phyloP scores from a whole-genome alignment of 2,888 invertebrate species.

The Diarsia brunnea region DNA sequence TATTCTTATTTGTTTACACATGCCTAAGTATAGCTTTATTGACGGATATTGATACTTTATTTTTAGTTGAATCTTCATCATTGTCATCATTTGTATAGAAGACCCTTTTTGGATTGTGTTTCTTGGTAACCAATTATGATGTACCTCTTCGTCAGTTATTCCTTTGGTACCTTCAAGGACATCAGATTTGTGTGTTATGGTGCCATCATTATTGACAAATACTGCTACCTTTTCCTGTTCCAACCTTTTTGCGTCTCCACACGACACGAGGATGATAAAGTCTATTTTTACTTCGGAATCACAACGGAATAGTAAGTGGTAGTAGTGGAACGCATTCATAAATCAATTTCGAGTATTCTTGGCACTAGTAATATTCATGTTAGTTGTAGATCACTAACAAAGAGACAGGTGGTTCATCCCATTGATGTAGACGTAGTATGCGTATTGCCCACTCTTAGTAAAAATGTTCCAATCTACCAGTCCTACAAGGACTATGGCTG shows the following conservation, averaged over 20 bases:
- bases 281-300: slow-evolving; percentile 19
- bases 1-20: slow-evolving; percentile 32
- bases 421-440: not conserved
- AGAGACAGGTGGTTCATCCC: slow-evolving; percentile 12
- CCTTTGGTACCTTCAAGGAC: not conserved
- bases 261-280: not conserved
- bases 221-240: not conserved
- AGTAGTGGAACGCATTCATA: slow-evolving; percentile 25
- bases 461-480: too few species aligned
- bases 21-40: slow-evolving; percentile 1
- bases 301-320: slow-evolving; percentile 37
- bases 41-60: not conserved
- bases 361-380: slow-evolving; percentile 41
- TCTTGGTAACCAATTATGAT: not conserved
- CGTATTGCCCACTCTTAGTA: not conserved
- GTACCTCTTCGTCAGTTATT: not conserved
- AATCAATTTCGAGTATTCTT: slow-evolving; percentile 47
- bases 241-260: not conserved
- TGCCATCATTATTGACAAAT: not conserved
- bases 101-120: not conserved
- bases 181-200: not conserved
- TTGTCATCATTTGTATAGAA: not conserved
- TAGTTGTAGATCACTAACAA: slow-evolving; percentile 34
- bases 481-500: not conserved
- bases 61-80: not conserved